These are phyloP conservation scores for Drosophila gaucha DNA, from an alignment of 2,888 invertebrate species.

Conservation along the genomic window DNA sequence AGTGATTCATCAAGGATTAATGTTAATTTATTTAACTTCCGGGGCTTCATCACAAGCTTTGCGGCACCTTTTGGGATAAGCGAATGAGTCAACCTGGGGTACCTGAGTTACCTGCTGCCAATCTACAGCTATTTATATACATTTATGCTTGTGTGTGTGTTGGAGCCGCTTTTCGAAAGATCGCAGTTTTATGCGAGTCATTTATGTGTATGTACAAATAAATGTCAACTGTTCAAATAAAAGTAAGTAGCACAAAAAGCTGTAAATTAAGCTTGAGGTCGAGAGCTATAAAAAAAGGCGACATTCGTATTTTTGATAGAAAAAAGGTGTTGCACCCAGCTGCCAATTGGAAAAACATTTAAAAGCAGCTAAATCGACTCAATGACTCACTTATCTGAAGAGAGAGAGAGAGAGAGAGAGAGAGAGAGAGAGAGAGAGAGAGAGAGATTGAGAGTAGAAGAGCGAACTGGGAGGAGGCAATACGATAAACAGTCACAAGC, in stretches of 20 bases:
- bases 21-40: not conserved
- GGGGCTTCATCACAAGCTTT: constrained; percentile 18
- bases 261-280: constrained; percentile 26
- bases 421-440: not conserved
- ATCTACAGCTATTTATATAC: constrained; percentile 26
- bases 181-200: no score
- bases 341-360: constrained; percentile 23
- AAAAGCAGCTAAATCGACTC: constrained; percentile 12
- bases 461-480: not conserved
- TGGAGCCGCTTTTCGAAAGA: constrained; percentile 2
- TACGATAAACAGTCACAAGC: not conserved
- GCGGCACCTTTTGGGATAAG: constrained; percentile 6
- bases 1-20: constrained; percentile 33
- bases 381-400: no score
- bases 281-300: constrained; percentile 10
- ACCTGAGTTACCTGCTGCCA: constrained; percentile 20
- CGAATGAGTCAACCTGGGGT: constrained; percentile 29
- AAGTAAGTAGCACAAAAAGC: constrained; percentile 9
- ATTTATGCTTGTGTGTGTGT: not conserved
- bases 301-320: constrained; percentile 14
- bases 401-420: constrained; percentile 30
- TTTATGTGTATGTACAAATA: not conserved
- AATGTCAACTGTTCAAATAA: constrained; percentile 20
- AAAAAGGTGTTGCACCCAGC: constrained; percentile 4
- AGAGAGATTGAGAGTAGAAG: no score